A percentile compares a stretch with the other conserved stretches of the same genome.
phyloP scores from a whole-genome alignment of 2,113 vertebrate genomes.

The Crotophaga sulcirostris region DNA sequence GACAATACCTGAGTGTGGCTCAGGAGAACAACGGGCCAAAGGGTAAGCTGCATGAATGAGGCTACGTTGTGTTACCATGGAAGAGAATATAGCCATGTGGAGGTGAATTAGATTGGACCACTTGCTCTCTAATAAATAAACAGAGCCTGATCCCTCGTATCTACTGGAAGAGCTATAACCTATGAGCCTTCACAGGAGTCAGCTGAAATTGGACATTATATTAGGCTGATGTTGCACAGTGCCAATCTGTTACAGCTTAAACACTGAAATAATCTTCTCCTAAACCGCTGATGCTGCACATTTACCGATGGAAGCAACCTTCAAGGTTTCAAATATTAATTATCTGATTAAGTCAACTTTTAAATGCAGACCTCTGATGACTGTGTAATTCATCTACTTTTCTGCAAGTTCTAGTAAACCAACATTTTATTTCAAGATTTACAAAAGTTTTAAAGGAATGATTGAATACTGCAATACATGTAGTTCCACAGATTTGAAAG shows the following conservation, averaged over 20 bases:
- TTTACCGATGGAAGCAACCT: background rate
- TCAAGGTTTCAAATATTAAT: background rate
- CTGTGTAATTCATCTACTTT: background rate
- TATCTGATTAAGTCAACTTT: background rate
- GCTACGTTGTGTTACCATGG: background rate
- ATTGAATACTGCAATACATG: background rate
- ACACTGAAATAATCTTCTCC: background rate
- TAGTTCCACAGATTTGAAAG: background rate
- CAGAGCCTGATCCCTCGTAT: background rate
- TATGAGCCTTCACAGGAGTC: background rate
- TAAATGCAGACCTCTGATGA: background rate
- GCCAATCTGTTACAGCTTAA: background rate
- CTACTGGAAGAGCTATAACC: background rate
- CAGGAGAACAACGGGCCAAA: background rate
- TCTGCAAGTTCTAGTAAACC: background rate
- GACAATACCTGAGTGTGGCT: rapidly evolving
- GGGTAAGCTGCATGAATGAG: background rate
- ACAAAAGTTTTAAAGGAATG: background rate
- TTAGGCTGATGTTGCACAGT: background rate
- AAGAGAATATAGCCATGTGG: background rate
- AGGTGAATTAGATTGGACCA: background rate
- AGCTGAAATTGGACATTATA: background rate
- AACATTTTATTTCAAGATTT: background rate
- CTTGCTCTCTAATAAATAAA: background rate
- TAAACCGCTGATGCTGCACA: background rate